Conservation (phyloP, 2,888 invertebrate genomes). For the Euzetes globulus region DNA sequence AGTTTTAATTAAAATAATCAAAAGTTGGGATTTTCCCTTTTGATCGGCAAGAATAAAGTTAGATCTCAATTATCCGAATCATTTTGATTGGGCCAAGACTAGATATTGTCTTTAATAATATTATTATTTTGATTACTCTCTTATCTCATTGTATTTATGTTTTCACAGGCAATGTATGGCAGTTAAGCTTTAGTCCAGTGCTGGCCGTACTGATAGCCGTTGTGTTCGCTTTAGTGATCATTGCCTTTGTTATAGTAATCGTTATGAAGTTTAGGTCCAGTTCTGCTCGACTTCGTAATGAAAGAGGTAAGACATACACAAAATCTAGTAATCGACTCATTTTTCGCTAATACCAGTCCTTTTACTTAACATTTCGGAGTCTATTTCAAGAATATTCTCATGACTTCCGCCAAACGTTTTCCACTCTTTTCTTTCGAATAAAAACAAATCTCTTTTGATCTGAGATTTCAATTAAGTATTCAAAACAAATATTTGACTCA, state of each 20-base stretch:
- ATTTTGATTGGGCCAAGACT: not conserved
- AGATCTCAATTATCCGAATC: too few relatives aligned
- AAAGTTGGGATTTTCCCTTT: too few relatives aligned
- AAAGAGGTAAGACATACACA: conserved; percentile 12
- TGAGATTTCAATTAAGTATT: not conserved
- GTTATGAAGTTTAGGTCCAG: conserved; percentile 39
- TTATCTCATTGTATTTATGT: conserved; percentile 13
- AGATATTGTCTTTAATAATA: not conserved
- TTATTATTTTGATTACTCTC: not conserved
- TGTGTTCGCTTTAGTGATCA: conserved; percentile 39
- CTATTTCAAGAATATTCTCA: not conserved
- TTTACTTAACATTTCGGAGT: not conserved
- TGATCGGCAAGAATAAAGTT: too few relatives aligned
- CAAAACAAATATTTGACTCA: not conserved
- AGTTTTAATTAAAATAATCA: too few relatives aligned
- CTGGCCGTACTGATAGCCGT: conserved; percentile 41
- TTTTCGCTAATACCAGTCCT: not conserved
- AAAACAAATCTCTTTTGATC: not conserved
- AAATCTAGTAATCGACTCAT: not conserved
- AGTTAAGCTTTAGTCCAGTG: conserved; percentile 41
- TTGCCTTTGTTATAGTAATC: conserved; percentile 41
- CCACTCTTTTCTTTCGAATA: not conserved
- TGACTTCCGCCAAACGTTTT: not conserved
- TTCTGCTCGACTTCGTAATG: conserved; percentile 31
- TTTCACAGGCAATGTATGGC: conserved; percentile 41